phyloP scores from a whole-genome alignment of 2,888 invertebrate species.

The Dichetophora obliterata region DNA sequence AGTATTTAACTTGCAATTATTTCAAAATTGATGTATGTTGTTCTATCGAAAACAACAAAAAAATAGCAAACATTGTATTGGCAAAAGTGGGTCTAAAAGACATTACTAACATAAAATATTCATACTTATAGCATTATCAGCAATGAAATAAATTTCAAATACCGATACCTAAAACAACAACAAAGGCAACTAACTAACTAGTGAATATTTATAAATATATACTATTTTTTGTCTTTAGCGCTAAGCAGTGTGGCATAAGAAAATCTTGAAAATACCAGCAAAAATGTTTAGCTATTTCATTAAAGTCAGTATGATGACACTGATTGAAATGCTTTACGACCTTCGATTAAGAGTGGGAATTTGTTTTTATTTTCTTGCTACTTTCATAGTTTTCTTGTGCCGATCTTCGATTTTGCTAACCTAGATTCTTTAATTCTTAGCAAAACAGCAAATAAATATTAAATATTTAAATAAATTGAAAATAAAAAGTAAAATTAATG shows the following conservation, averaged over 20 bases:
- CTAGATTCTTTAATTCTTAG: not conserved
- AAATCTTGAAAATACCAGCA: not conserved
- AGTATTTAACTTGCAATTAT: too few relatives aligned
- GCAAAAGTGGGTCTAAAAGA: not conserved
- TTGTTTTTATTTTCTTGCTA: too few relatives aligned
- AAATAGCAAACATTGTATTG: not conserved
- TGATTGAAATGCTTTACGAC: too few relatives aligned
- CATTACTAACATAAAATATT: not conserved
- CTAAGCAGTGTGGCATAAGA: constrained; percentile 8
- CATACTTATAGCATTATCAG: not conserved
- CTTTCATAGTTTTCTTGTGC: not conserved
- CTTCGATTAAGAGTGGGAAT: too few relatives aligned
- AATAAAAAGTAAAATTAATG: not conserved
- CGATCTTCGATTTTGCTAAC: constrained; percentile 8
- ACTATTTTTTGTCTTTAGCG: not conserved
- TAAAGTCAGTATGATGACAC: too few relatives aligned
- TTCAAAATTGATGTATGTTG: not conserved
- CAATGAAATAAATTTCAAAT: not conserved
- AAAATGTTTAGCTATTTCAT: not conserved
- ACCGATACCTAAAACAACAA: not conserved
- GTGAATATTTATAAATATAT: not conserved
- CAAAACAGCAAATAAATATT: not conserved
- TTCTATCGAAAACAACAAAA: not conserved
- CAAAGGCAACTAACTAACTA: constrained; percentile 24
- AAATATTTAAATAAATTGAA: constrained; percentile 11